phyloP scores from a whole-genome alignment of 2,888 invertebrate genomes.

The Melanostoma scalare region DNA sequence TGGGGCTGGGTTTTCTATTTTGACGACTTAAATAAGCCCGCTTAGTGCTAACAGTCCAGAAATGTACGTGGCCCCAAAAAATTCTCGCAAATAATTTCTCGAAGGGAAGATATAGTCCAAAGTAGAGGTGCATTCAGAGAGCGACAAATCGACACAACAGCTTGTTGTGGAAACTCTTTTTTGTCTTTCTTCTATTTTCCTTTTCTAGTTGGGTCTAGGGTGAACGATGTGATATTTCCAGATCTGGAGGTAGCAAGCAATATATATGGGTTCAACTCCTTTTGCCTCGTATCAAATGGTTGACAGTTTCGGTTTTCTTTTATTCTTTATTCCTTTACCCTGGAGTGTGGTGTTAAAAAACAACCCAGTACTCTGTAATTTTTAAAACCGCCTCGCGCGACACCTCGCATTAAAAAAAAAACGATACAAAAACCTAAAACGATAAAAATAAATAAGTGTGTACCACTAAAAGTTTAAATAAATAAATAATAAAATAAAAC shows the following conservation, averaged over 20 bases:
- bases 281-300: no score
- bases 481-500: no score
- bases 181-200: slow-evolving; percentile 76
- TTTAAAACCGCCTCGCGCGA: no score
- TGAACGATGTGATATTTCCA: slow-evolving; percentile 74
- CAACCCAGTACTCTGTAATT: no score
- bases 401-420: no score
- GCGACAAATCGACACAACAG: slow-evolving; percentile 44
- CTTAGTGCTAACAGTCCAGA: slow-evolving; percentile 1
- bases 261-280: slow-evolving; percentile 74
- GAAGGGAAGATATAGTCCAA: slow-evolving; percentile 77
- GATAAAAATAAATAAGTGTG: no score
- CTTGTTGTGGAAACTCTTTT: slow-evolving; percentile 72
- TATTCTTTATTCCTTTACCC: no score
- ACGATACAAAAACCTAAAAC: no score
- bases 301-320: no score
- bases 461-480: no score
- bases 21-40: slow-evolving; percentile 13
- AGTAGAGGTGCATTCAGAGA: slow-evolving; percentile 72
- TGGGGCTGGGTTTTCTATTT: slow-evolving; percentile 7
- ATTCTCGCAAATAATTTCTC: slow-evolving; percentile 76
- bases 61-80: slow-evolving; percentile 75
- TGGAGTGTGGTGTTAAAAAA: no score
- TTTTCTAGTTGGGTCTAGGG: slow-evolving; percentile 44
- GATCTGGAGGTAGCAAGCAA: slow-evolving; percentile 75